Evolutionary conservation across 1,140 invertebrate genomes (phyloP).

Genomic region (Mylabris phalerata): DNA sequence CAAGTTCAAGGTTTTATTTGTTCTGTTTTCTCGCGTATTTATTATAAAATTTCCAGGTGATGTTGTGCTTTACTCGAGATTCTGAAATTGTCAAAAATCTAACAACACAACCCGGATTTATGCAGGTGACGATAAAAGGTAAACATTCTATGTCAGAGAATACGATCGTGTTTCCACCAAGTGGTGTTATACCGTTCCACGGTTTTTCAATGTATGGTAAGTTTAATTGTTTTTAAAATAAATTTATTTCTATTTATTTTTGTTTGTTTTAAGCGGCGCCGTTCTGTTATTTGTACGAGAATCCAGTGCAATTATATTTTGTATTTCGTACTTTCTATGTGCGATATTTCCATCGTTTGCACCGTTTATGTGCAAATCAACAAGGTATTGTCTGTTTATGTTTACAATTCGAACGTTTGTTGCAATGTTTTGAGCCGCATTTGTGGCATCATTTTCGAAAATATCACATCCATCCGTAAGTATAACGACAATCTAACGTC

Average conservation of each 20-base stretch:
- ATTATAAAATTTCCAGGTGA: slow-evolving; percentile 49
- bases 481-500: slow-evolving; percentile 24
- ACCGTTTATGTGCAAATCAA: slow-evolving; percentile 83
- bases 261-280: slow-evolving; percentile 67
- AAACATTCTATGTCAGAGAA: slow-evolving; percentile 59
- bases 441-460: slow-evolving; percentile 86
- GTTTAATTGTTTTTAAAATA: slow-evolving; percentile 25
- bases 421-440: slow-evolving; percentile 83
- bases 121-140: slow-evolving; percentile 64
- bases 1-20: slow-evolving; percentile 54
- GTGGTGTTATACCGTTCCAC: slow-evolving; percentile 92
- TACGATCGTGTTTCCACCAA: slow-evolving; percentile 81
- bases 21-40: slow-evolving; percentile 12
- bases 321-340: slow-evolving; percentile 88
- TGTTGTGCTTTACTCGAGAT: slow-evolving; percentile 90
- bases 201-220: slow-evolving; percentile 96
- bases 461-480: slow-evolving; percentile 86
- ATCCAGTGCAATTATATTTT: slow-evolving; percentile 79
- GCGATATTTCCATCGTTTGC: slow-evolving; percentile 84
- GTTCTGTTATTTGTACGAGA: slow-evolving; percentile 88
- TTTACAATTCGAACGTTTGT: slow-evolving; percentile 80
- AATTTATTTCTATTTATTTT: neutral
- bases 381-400: slow-evolving; percentile 79
- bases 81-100: slow-evolving; percentile 64
- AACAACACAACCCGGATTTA: slow-evolving; percentile 52